Evolutionary conservation across 2,113 vertebrate genomes (phyloP).

Genomic region (Otocyon megalotis): DNA sequence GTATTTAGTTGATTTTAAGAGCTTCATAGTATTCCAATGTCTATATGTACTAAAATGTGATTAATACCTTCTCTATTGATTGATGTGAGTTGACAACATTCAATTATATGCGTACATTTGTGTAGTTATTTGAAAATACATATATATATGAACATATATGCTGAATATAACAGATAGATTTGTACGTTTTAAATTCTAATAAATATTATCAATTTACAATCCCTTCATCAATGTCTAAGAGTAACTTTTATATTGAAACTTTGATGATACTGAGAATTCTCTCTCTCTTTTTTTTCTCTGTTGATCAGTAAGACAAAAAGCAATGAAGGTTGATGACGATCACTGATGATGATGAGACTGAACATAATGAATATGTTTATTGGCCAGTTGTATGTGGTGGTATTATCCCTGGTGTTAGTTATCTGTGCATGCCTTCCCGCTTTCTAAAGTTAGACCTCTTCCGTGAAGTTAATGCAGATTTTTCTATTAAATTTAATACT

Average conservation of each 20-base stretch:
- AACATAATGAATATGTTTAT: neutral
- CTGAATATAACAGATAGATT: neutral
- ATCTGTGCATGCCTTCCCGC: neutral
- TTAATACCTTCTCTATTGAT: neutral
- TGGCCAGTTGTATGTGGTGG: neutral
- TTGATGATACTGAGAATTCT: neutral
- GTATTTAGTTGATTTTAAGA: neutral
- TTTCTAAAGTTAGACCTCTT: neutral
- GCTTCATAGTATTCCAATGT: neutral
- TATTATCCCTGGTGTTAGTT: neutral
- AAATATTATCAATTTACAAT: neutral
- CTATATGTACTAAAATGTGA: neutral
- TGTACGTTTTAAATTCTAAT: neutral
- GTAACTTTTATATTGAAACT: neutral
- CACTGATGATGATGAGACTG: neutral
- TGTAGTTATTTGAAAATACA: neutral
- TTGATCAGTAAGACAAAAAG: neutral
- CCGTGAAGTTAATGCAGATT: neutral
- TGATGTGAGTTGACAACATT: neutral
- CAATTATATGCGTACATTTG: neutral
- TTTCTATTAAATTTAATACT: neutral
- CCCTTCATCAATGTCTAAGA: neutral
- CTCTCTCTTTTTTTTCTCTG: neutral
- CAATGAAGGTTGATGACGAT: neutral
- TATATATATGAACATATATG: neutral